These are phyloP conservation scores for Corvus hawaiiensis DNA, from an alignment of 2,113 vertebrate species.

Conservation along the genomic window DNA sequence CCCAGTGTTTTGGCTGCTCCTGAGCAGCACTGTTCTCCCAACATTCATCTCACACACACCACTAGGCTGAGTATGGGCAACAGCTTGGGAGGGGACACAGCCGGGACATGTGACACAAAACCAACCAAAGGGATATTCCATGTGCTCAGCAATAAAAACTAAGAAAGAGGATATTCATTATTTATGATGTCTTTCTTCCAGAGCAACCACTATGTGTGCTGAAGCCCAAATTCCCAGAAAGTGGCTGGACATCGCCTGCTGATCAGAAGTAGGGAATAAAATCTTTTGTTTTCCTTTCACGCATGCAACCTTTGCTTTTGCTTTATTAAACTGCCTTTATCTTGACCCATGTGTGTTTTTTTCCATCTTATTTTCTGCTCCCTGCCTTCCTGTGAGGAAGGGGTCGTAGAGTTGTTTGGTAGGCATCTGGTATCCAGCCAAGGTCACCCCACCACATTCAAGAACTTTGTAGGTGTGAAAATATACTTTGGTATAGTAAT, in stretches of 20 bases:
- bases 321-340: background rate
- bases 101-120: background rate
- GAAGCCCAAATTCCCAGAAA: background rate
- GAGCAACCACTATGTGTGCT: rapidly evolving
- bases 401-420: background rate
- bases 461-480: background rate
- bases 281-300: background rate
- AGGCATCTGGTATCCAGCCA: background rate
- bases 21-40: rapidly evolving
- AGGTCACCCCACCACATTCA: background rate
- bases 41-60: rapidly evolving
- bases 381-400: background rate
- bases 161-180: rapidly evolving
- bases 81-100: background rate
- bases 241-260: background rate
- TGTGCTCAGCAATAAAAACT: background rate
- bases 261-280: background rate
- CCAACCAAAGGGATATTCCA: too few species aligned
- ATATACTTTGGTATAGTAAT: background rate
- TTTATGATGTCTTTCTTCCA: background rate
- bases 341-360: background rate
- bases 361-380: background rate
- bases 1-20: rapidly evolving
- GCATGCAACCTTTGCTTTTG: background rate
- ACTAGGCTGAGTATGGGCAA: background rate